phyloP scores from a whole-genome alignment of 2,797 vertebrate species.

The Pyrocephalus nanus region DNA sequence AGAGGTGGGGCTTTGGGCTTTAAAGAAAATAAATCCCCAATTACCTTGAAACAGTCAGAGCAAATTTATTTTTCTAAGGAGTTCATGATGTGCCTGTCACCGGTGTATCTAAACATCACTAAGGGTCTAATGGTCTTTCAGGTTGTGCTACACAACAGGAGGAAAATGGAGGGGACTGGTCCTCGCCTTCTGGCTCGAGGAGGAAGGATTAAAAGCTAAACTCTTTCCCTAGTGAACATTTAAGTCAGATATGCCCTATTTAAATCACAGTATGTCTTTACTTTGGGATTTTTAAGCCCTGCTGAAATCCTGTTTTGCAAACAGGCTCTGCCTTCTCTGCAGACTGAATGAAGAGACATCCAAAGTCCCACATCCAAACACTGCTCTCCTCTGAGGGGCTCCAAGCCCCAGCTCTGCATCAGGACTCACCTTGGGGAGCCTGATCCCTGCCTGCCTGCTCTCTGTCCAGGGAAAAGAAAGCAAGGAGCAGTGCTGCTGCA shows the following conservation, averaged over 20 bases:
- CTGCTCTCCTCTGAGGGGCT: background rate
- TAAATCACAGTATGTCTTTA: background rate
- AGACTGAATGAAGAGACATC: background rate
- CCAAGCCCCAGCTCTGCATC: background rate
- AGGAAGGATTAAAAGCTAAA: background rate
- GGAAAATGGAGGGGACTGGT: background rate
- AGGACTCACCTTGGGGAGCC: background rate
- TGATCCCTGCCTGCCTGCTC: background rate
- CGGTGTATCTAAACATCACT: background rate
- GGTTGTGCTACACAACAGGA: background rate
- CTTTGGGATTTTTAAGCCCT: background rate
- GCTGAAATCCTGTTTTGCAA: background rate
- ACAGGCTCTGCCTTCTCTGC: background rate
- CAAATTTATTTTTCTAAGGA: slow-evolving; percentile 20
- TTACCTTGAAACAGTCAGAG: background rate
- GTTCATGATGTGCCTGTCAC: background rate
- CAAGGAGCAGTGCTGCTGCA: background rate
- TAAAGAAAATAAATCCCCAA: slow-evolving; percentile 14
- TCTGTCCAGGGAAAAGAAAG: background rate
- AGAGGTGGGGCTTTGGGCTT: background rate
- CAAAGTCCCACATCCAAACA: background rate
- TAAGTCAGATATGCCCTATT: background rate
- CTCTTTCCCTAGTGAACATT: background rate
- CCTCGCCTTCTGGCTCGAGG: background rate
- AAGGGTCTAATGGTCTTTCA: background rate